Evolutionary conservation across 1,140 invertebrate species (phyloP), one percentile per base, ranked within the genome.

Genomic region (Sarcophaga peregrina): DNA sequence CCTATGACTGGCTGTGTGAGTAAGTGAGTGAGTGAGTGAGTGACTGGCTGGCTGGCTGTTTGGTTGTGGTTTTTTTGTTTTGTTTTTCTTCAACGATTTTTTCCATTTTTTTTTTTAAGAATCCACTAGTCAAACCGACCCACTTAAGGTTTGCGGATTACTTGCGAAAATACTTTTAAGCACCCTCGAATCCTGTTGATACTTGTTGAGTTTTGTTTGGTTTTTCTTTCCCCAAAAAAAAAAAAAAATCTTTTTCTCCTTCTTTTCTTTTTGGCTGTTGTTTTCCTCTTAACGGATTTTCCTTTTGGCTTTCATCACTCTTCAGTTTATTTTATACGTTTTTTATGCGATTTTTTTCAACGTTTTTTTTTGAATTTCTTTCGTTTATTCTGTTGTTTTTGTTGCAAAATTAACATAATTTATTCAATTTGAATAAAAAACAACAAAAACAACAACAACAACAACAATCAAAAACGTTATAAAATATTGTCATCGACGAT

Each of bases 91-190:
- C 4, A 37, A 37, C 25, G 25, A n/a, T n/a, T n/a, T n/a, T n/a
- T n/a, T n/a, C n/a, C n/a, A 8, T 50, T 68, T 68, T 68, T 68
- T 11, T 68, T 68, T 68, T 68, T n/a, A 68, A 68, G n/a, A 68
- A 68, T 20, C 62, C 62, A 25, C 62, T 20, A 68, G 62, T 68
- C 75, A 78, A 20, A 78, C 75, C 75, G 75, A 78, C n/a, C 75
- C 75, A 78, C 75, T 78, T 78, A 78, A 78, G 75, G 75, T 78
- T 78, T 78, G 75, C 75, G 75, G 75, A 78, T 78, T 78, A 78
- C 75, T 78, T 78, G 75, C 75, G 48, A 78, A 78, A 78, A 78
- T 78, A 78, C 75, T 78, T 78, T 37, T 78, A 78, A 78, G 75
- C 75, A 78, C 47, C 25, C 75, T 78, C 75, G 48, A 78, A 78